Percentiles rank a stretch among this genome's conserved stretches.
These are phyloP conservation scores for Echiichthys vipera DNA, from an alignment of 2,797 vertebrate species.

Conservation along the genomic window DNA sequence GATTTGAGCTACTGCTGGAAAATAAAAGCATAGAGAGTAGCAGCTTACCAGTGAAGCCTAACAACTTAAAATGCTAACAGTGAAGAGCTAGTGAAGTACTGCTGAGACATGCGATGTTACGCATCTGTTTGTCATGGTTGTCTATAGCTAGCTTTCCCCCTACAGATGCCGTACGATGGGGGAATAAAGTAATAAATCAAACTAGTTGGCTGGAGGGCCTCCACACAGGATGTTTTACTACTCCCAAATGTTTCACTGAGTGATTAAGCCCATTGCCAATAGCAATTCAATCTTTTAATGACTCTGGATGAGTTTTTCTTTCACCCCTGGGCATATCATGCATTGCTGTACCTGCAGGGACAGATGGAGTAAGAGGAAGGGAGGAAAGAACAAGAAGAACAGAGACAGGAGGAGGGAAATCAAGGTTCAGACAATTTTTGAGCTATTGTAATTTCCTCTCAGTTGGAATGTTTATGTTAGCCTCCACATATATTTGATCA, in stretches of 20 bases:
- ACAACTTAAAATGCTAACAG: slow-evolving; percentile 28
- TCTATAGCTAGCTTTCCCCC: slow-evolving; percentile 43
- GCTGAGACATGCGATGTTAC: slow-evolving; percentile 52
- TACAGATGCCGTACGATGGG: slow-evolving; percentile 51
- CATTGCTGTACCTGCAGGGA: slow-evolving; percentile 60
- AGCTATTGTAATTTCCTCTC: slow-evolving; percentile 15
- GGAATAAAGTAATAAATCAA: slow-evolving; percentile 74
- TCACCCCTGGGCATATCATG: slow-evolving; percentile 53
- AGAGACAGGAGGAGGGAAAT: slow-evolving; percentile 3
- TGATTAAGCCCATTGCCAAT: slow-evolving; percentile 76
- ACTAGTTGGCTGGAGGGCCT: slow-evolving; percentile 60
- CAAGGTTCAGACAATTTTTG: slow-evolving; percentile 22
- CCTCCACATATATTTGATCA: slow-evolving; percentile 34
- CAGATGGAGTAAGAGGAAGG: slow-evolving; percentile 42
- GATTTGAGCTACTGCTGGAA: slow-evolving; percentile 28
- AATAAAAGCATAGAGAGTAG: slow-evolving; percentile 34
- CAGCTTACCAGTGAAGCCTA: slow-evolving; percentile 25
- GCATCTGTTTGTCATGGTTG: slow-evolving; percentile 59
- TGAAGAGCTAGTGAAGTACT: slow-evolving; percentile 32
- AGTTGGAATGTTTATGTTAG: slow-evolving; percentile 15
- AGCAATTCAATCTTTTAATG: slow-evolving; percentile 71
- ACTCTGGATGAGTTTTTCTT: slow-evolving; percentile 66
- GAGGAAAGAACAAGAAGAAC: slow-evolving; percentile 18
- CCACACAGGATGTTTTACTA: slow-evolving; percentile 68
- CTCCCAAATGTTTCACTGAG: slow-evolving; percentile 69